These are phyloP conservation scores for human DNA, from an alignment of 2,113 vertebrate species.

Conservation along the genomic window GRCh38 chr13:104145501-104146000, in stretches of 20 bases:
- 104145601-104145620: background rate
- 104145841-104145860: constrained; percentile 2
- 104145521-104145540: background rate
- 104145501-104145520: background rate
- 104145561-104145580: background rate
- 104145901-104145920: background rate
- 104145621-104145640: background rate
- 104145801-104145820: constrained; percentile 24
- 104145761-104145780: background rate
- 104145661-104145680: background rate
- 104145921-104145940: background rate
- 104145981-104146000: background rate
- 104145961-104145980: constrained; percentile 1
- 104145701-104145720: background rate
- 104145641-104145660: background rate
- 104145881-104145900: constrained; percentile 60
- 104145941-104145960: constrained; percentile 50
- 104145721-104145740: background rate
- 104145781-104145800: background rate
- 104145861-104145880: constrained; percentile 57
- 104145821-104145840: constrained; percentile 40
- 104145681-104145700: background rate
- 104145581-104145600: background rate
- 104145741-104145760: background rate
- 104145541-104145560: background rate